These are phyloP conservation scores for Grantiella picta DNA, from an alignment of 2,113 vertebrate genomes.

Conservation along the genomic window DNA sequence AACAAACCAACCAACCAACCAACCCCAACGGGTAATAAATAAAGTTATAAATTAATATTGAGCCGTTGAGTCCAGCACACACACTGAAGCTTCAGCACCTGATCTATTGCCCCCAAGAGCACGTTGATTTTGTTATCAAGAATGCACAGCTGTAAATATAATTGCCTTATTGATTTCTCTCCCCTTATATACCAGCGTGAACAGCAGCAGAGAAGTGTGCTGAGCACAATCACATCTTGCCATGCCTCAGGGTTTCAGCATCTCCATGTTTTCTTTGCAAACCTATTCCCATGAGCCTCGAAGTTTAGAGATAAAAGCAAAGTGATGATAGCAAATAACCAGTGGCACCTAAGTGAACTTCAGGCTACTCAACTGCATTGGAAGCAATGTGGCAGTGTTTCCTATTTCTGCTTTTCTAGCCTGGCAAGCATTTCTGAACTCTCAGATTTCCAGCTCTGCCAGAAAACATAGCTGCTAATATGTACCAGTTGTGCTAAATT, in stretches of 20 bases:
- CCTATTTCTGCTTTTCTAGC: neutral
- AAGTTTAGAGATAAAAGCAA: slow-evolving; percentile 30
- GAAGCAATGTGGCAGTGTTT: slow-evolving; percentile 20
- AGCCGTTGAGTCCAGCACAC: neutral
- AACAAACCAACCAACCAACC: neutral
- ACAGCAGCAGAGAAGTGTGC: neutral
- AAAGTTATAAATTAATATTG: neutral
- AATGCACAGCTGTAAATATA: neutral
- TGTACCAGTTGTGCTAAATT: neutral
- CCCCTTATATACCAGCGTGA: neutral
- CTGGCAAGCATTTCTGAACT: neutral
- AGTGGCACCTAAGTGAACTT: neutral
- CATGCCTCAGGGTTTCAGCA: neutral
- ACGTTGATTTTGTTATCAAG: neutral
- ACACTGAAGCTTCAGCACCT: neutral
- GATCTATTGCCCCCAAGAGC: neutral
- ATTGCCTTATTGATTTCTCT: neutral
- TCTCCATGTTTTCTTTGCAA: neutral
- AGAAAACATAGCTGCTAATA: slow-evolving; percentile 31
- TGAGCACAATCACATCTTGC: neutral
- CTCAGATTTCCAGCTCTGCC: slow-evolving; percentile 5
- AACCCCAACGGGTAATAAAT: neutral
- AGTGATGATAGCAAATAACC: neutral
- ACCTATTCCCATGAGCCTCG: neutral
- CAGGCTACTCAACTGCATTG: slow-evolving; percentile 2